A percentile compares a stretch with the other conserved stretches of the same genome.
Conservation (phyloP, 2,888 invertebrate species). For the Drosophila sordidula region DNA sequence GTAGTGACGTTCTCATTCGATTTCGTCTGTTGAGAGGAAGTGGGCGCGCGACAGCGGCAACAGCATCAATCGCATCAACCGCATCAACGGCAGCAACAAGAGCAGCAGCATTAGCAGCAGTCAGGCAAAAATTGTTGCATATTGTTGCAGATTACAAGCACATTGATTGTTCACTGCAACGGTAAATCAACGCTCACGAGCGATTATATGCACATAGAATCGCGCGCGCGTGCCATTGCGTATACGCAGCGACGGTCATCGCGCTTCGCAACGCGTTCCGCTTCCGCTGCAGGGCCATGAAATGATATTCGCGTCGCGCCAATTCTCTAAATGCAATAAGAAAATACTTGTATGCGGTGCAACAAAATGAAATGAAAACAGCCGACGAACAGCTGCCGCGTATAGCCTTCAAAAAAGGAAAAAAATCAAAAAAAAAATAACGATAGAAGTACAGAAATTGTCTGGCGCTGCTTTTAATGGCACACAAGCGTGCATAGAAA, state of each 20-base stretch:
- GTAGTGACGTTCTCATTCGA: conserved; percentile 56
- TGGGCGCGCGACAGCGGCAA: conserved; percentile 49
- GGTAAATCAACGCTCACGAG: conserved; percentile 44
- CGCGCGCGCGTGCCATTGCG: conserved; percentile 75
- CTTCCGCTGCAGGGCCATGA: conserved; percentile 74
- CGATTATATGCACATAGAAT: neutral
- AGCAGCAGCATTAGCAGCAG: conserved; percentile 22
- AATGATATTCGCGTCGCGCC: conserved; percentile 61
- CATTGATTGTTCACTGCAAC: conserved; percentile 55
- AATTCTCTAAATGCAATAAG: conserved; percentile 48
- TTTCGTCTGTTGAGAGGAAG: conserved; percentile 61
- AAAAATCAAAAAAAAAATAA: conserved; percentile 9
- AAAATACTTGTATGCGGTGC: conserved; percentile 35
- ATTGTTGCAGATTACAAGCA: conserved; percentile 55
- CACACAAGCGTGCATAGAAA: conserved; percentile 23
- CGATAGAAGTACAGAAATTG: conserved; percentile 38
- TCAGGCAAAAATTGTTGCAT: conserved; percentile 45
- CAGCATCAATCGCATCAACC: conserved; percentile 17
- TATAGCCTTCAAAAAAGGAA: conserved; percentile 56
- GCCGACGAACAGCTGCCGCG: conserved; percentile 39
- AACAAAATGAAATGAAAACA: conserved; percentile 45
- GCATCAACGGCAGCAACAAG: conserved; percentile 18
- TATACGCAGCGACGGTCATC: conserved; percentile 68
- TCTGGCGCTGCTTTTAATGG: conserved; percentile 35
- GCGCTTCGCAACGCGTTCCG: conserved; percentile 49